These are phyloP conservation scores for Zalophus californianus DNA, from an alignment of 2,797 vertebrate species.

Conservation along the genomic window DNA sequence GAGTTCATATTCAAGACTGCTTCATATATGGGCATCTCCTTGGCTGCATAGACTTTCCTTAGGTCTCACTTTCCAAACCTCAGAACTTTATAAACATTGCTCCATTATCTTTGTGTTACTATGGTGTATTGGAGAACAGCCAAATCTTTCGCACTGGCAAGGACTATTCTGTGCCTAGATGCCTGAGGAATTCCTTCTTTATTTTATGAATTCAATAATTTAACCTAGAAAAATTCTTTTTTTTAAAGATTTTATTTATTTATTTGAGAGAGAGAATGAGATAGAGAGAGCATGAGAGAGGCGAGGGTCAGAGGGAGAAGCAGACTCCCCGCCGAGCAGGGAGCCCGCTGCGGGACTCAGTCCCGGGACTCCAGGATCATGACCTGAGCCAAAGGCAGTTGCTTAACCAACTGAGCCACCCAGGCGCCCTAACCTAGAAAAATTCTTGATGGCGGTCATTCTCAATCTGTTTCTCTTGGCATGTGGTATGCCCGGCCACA, in stretches of 20 bases:
- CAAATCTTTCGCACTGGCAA: slow-evolving; percentile 37
- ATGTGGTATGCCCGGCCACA: background rate
- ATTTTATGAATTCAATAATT: slow-evolving; percentile 61
- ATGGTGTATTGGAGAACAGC: background rate
- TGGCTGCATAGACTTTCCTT: background rate
- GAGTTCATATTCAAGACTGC: slow-evolving; percentile 16
- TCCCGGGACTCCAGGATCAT: no score
- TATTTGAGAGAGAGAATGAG: no score
- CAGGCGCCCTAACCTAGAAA: slow-evolving; percentile 46
- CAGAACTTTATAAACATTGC: slow-evolving; percentile 37
- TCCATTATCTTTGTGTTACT: slow-evolving; percentile 27
- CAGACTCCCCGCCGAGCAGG: no score
- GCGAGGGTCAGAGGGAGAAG: no score
- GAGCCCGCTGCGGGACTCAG: no score
- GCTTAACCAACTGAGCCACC: no score
- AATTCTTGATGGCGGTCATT: slow-evolving; percentile 7
- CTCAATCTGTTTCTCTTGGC: background rate
- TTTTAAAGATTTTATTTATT: no score
- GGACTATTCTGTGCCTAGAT: background rate
- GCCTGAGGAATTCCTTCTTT: slow-evolving; percentile 51
- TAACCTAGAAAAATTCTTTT: slow-evolving; percentile 58
- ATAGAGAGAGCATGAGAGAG: no score
- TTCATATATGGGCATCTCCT: background rate
- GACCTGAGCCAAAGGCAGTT: no score
- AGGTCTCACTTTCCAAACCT: slow-evolving; percentile 22